Evolutionary conservation across 2,888 invertebrate genomes (phyloP).

Genomic region (Epirrita christyi): DNA sequence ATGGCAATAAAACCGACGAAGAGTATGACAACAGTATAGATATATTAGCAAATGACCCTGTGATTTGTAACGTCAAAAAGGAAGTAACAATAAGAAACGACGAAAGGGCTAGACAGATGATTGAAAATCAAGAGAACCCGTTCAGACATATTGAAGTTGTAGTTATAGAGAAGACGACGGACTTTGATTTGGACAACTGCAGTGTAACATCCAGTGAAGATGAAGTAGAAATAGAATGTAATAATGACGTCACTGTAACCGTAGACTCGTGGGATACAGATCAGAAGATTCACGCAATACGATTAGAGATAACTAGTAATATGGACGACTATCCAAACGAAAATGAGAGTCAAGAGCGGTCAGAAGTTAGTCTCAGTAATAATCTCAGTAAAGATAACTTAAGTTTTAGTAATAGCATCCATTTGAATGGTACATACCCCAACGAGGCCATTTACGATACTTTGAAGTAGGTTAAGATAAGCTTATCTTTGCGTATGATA

Average conservation of each 20-base stretch:
- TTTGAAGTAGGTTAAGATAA: conserved; percentile 64
- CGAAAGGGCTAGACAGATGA: conserved; percentile 75
- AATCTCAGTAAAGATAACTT: conserved; percentile 73
- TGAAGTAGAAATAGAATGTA: conserved; percentile 69
- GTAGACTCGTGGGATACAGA: conserved; percentile 79
- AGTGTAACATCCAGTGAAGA: conserved; percentile 75
- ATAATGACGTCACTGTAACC: conserved; percentile 71
- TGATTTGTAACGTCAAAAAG: conserved; percentile 80
- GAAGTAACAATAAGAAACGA: conserved; percentile 78
- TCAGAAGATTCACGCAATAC: conserved; percentile 76
- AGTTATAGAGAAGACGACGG: conserved; percentile 80
- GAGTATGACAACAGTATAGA: conserved; percentile 77
- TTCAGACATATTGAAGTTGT: conserved; percentile 83
- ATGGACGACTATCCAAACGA: conserved; percentile 74
- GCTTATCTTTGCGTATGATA: conserved; percentile 5
- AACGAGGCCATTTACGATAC: conserved; percentile 84
- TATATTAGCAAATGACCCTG: conserved; percentile 75
- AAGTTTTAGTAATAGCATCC: conserved; percentile 82
- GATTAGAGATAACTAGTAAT: conserved; percentile 80
- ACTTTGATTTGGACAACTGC: conserved; percentile 76
- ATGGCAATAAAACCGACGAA: conserved; percentile 69
- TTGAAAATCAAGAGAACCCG: conserved; percentile 75
- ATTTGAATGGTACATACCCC: conserved; percentile 83
- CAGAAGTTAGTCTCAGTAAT: conserved; percentile 56
- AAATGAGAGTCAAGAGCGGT: conserved; percentile 61